Conservation (phyloP, 1,140 invertebrate species). For the Bombyx mori region DNA sequence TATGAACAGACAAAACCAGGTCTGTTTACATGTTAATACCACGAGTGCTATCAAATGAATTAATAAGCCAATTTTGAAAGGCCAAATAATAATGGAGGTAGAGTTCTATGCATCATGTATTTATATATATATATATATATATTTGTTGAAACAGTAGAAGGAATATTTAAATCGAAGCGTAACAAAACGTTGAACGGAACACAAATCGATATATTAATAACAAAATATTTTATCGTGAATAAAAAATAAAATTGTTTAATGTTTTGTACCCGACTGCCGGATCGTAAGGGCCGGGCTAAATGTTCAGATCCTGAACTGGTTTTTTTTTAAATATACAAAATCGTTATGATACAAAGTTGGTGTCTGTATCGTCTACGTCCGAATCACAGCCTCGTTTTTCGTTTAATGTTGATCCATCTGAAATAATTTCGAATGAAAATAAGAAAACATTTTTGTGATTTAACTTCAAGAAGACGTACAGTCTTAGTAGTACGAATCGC, state of each 20-base stretch:
- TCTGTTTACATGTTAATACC: too few relatives aligned
- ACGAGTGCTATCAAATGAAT: too few relatives aligned
- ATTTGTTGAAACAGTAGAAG: too few relatives aligned
- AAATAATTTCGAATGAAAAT: constrained; percentile 13
- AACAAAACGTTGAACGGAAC: constrained; percentile 36
- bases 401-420: constrained; percentile 64
- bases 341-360: constrained; percentile 22
- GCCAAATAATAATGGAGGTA: too few relatives aligned
- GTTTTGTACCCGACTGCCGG: constrained; percentile 3
- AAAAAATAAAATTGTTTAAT: constrained; percentile 34
- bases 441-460: neutral
- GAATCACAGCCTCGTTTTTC: neutral
- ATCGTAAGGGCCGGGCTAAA: constrained; percentile 10
- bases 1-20: too few relatives aligned
- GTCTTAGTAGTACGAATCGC: too few relatives aligned
- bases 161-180: neutral
- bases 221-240: constrained; percentile 58
- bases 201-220: constrained; percentile 50
- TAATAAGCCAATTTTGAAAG: too few relatives aligned
- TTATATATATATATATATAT: too few relatives aligned
- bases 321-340: constrained; percentile 16
- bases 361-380: constrained; percentile 7
- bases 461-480: too few relatives aligned
- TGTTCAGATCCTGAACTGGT: constrained; percentile 15
- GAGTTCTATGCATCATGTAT: too few relatives aligned